Base-by-base conservation (phyloP, 2,113 vertebrate genomes). In the Bucco capensis region DNA sequence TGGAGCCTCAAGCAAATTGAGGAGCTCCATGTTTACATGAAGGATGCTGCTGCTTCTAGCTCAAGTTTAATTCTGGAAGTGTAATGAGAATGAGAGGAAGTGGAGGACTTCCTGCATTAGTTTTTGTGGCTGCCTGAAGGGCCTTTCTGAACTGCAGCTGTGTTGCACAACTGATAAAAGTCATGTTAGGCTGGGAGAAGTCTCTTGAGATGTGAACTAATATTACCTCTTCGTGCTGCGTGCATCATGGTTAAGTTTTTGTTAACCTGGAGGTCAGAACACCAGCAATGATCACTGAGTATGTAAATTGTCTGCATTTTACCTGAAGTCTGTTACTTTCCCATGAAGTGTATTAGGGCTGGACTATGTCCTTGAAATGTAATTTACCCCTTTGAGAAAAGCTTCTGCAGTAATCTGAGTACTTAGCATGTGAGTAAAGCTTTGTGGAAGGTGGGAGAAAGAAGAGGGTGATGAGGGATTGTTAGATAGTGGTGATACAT, bases 51-150 rank as follows among this genome's bases (percentile, higher is more conserved):
- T 27, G 80, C 73, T 86, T 53, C 62, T 90, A 7, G 65, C 10
- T 5, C 57, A 56, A 84, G 65, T 61, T 13, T 46, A 64, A 81
- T 94, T 95, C 80, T 94, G 86, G 86, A 94, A 92, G 81, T 50
- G 66, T 66, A 54, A 65, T 47, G 86, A 93, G 80, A 92, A 94
- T 90, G 89, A 90, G 78, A 83, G 95, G 93, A 96, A 96, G 95
- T 80, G 90, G 93, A 96, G 89, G 70, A 95, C 93, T 96, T 96
- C 96, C 94, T 96, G 93, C 96, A 94, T 96, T 96, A 94, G 86
- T 85, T 90, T 90, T 87, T 92, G 95, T 93, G 95, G 95, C 90
- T 76, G 50, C 18, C 28, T 79, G 70, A 81, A 76, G 92, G 47
- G 74, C 38, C 35, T 90, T 25, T 57, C 77, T 75, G 58, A 82